A percentile compares a stretch with the other conserved stretches of the same genome.
These are phyloP conservation scores for Anguilla japonica DNA, from an alignment of 2,113 vertebrate genomes.

Conservation along the genomic window DNA sequence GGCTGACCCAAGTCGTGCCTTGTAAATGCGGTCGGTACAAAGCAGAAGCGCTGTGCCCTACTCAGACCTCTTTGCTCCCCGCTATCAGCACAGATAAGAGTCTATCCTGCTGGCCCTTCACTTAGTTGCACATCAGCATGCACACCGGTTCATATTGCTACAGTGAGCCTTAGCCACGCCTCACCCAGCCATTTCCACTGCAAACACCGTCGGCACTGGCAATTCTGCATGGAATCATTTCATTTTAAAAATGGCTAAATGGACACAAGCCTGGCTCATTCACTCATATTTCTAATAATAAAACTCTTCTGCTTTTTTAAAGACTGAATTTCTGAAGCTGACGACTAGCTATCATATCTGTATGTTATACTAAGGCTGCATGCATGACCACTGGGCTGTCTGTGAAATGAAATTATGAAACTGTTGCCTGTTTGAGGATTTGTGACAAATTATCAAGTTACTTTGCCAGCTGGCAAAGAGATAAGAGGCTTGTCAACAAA, in stretches of 20 bases:
- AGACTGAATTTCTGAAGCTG: too few species aligned
- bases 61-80: constrained; percentile 45
- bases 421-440: too few species aligned
- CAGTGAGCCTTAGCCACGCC: not conserved
- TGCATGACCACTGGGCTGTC: too few species aligned
- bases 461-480: too few species aligned
- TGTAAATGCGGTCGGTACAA: constrained; percentile 70
- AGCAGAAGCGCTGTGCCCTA: constrained; percentile 60
- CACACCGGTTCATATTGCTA: not conserved
- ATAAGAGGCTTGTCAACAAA: too few species aligned
- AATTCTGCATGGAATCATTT: not conserved
- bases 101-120: not conserved
- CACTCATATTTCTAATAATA: not conserved
- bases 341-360: too few species aligned
- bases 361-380: not conserved
- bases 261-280: not conserved
- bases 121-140: not conserved
- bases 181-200: not conserved
- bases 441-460: too few species aligned
- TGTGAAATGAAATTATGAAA: too few species aligned
- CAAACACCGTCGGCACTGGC: not conserved
- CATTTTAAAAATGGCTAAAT: not conserved
- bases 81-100: constrained; percentile 35
- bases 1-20: constrained; percentile 65
- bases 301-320: not conserved